Conservation (phyloP, 2,113 vertebrate genomes). For the Neolamprologus caudopunctatus region DNA sequence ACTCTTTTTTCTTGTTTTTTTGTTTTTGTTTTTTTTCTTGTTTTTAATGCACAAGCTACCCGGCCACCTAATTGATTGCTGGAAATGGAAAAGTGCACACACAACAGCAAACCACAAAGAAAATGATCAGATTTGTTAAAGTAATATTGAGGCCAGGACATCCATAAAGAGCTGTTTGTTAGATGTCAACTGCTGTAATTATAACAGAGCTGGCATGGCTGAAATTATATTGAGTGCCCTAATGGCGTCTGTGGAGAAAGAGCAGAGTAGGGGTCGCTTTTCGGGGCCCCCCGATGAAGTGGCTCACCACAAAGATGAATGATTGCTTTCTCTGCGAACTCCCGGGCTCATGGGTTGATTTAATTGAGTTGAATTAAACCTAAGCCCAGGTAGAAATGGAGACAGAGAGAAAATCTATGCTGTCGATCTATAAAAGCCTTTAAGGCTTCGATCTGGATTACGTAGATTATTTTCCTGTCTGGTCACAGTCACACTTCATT, state of each 20-base stretch:
- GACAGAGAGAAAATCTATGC: slow-evolving; percentile 69
- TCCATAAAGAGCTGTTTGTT: slow-evolving; percentile 53
- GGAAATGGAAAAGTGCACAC: neutral
- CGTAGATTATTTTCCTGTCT: slow-evolving; percentile 70
- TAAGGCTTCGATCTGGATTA: slow-evolving; percentile 72
- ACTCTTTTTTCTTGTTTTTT: neutral
- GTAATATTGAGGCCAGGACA: slow-evolving; percentile 29
- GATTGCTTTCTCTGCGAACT: slow-evolving; percentile 62
- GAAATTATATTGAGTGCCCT: slow-evolving; percentile 52
- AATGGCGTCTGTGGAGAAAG: slow-evolving; percentile 51
- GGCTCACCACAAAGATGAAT: slow-evolving; percentile 59
- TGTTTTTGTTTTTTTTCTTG: neutral
- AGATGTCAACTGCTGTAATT: slow-evolving; percentile 60
- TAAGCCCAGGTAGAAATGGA: slow-evolving; percentile 69
- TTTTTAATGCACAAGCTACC: neutral
- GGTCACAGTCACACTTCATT: slow-evolving; percentile 65
- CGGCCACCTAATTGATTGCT: neutral
- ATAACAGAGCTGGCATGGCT: slow-evolving; percentile 39
- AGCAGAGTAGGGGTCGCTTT: slow-evolving; percentile 13
- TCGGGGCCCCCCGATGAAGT: slow-evolving; percentile 35
- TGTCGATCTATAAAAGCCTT: slow-evolving; percentile 75
- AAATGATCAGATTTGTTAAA: slow-evolving; percentile 37
- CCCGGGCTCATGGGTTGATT: slow-evolving; percentile 61
- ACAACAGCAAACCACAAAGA: neutral
- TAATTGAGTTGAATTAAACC: slow-evolving; percentile 76